Conservation (phyloP, 2,888 invertebrate species). For the Pristionchus entomophagus region DNA sequence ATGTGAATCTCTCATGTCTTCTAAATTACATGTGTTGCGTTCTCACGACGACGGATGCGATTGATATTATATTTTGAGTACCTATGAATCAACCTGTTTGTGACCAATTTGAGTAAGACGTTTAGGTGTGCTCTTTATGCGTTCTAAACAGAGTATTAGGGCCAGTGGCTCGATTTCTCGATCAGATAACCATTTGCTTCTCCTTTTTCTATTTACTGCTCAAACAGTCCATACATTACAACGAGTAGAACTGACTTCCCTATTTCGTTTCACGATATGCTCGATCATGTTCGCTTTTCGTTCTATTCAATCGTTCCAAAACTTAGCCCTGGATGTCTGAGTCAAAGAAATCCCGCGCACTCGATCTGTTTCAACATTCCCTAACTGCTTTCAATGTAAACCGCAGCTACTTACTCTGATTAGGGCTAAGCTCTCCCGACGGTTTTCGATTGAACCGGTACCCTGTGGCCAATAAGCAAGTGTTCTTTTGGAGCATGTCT, state of each 20-base stretch:
- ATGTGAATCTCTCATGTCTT: neutral
- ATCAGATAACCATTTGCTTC: neutral
- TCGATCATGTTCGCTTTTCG: neutral
- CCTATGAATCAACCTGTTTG: neutral
- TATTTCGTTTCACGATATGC: neutral
- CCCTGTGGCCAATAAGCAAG: neutral
- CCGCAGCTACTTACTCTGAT: conserved; percentile 25
- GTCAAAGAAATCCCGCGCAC: neutral
- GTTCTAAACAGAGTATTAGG: neutral
- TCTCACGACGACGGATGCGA: too few relatives aligned
- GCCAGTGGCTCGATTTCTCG: neutral
- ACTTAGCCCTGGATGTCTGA: neutral
- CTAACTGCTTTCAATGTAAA: neutral
- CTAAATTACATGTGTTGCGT: too few relatives aligned
- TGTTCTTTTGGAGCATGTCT: neutral
- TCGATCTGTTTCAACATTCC: conserved; percentile 28
- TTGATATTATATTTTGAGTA: neutral
- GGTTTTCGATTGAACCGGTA: conserved; percentile 9
- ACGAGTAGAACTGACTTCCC: neutral
- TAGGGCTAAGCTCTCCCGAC: conserved; percentile 23
- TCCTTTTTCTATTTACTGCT: neutral
- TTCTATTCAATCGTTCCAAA: neutral
- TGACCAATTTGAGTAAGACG: neutral
- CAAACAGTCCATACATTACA: neutral
- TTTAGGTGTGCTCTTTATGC: neutral